Evolutionary conservation across 2,888 invertebrate species (phyloP), one percentile per base, ranked within the genome.

Genomic region (Selenia dentaria): DNA sequence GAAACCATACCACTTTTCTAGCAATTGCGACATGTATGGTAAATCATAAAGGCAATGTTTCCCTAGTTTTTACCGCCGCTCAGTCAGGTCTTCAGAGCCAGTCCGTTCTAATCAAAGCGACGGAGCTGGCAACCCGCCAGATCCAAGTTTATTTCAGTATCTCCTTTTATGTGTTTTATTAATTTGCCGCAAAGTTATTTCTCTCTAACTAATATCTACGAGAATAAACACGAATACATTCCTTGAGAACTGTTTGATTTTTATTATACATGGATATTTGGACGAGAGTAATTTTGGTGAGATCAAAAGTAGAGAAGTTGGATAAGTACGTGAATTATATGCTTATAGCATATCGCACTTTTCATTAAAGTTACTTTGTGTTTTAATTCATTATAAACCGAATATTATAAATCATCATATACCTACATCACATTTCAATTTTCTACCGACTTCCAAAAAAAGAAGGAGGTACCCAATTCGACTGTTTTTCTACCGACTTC

Each of bases 141-240:
- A 57, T 46, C 50, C 64, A 48, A 53, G 77, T 70, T 65, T 89
- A 90, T 89, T 90, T 88, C 75, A 76, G 80, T 79, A 79, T 64
- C 77, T 78, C 80, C 86, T 88, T 88, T 86, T 79, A 83, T 74
- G 75, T 70, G 81, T 89, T 87, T 89, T 89, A 88, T 89, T 88
- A 83, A 86, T 83, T 81, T 82, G 74, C 74, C 73, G 73, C 79
- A 63, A 77, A 79, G 83, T 75, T 85, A 83, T 81, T 81, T 76
- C 70, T 51, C 11, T 14, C 43, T 39, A 48, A 47, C 45, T 34
- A 44, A 50, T 37, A 28, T 42, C 50, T 47, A 36, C 47, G 20
- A 44, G 40, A 57, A 54, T 57, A 52, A 51, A 51, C 36, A 42
- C 24, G 35, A 29, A 22, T 32, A 37, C 48, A 35, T 52, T 52